A percentile compares a stretch with the other conserved stretches of the same genome.
Conservation (phyloP, 2,888 invertebrate genomes). For the Hofmannophila pseudospretella region DNA sequence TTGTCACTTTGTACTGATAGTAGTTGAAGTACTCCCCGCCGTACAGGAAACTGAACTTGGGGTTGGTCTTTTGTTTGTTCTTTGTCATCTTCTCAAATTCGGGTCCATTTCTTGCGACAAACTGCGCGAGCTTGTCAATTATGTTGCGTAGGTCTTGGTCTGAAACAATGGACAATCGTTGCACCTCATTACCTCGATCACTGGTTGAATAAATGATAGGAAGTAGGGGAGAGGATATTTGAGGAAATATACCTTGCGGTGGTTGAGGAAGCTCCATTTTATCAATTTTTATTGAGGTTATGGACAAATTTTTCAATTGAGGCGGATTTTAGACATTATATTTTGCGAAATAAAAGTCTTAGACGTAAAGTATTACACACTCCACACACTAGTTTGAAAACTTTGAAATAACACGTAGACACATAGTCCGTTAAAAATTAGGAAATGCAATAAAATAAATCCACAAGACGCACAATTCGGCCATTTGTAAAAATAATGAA, state of each 20-base stretch:
- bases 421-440: slow-evolving; percentile 8
- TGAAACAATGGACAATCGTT: slow-evolving; percentile 48
- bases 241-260: slow-evolving; percentile 74
- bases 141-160: slow-evolving; percentile 97
- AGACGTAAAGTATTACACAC: background rate
- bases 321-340: no score
- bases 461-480: slow-evolving; percentile 20
- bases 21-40: slow-evolving; percentile 97
- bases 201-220: background rate
- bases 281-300: slow-evolving; percentile 52
- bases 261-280: slow-evolving; percentile 77
- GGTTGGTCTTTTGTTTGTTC: slow-evolving; percentile 98
- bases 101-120: slow-evolving; percentile 99
- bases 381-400: background rate
- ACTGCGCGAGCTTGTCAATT: slow-evolving; percentile 98
- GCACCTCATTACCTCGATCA: background rate
- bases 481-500: slow-evolving; percentile 30
- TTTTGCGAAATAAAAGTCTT: background rate
- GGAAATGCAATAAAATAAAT: slow-evolving; percentile 13
- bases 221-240: background rate
- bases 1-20: slow-evolving; percentile 96
- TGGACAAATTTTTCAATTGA: slow-evolving; percentile 10
- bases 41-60: slow-evolving; percentile 97
- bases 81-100: slow-evolving; percentile 99
- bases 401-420: background rate